Conservation (phyloP, 1,140 invertebrate genomes). For the Halyomorpha halys region DNA sequence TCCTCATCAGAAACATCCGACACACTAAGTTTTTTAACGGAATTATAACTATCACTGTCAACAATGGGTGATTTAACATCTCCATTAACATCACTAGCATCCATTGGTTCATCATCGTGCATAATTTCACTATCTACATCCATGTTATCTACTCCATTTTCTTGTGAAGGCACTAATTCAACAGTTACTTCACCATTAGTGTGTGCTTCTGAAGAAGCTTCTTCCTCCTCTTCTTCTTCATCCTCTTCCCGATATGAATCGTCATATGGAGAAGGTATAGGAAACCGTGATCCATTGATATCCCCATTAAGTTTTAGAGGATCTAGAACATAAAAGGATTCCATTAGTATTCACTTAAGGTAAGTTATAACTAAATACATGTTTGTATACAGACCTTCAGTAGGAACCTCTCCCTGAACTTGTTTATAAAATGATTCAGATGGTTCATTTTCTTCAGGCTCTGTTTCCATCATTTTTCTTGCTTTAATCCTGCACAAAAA, state of each 20-base stretch:
- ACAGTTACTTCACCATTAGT: slow-evolving; percentile 19
- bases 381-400: not conserved
- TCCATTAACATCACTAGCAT: slow-evolving; percentile 1
- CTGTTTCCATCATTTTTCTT: slow-evolving; percentile 10
- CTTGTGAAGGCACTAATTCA: slow-evolving; percentile 19
- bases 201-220: slow-evolving; percentile 22
- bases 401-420: not conserved
- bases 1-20: slow-evolving; percentile 35
- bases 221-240: slow-evolving; percentile 29
- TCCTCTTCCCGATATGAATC: slow-evolving; percentile 15
- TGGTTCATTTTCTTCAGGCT: slow-evolving; percentile 6
- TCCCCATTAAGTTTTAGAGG: slow-evolving; percentile 37
- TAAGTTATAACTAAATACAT: not conserved
- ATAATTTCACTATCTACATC: slow-evolving; percentile 17
- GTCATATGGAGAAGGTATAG: not conserved
- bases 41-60: slow-evolving; percentile 25
- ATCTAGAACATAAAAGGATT: slow-evolving; percentile 32
- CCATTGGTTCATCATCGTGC: not conserved
- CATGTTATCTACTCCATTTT: slow-evolving; percentile 22
- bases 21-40: slow-evolving; percentile 33
- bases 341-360: too few species aligned
- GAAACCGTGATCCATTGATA: slow-evolving; percentile 32
- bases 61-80: slow-evolving; percentile 14
- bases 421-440: slow-evolving; percentile 8
- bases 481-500: too few species aligned